These are phyloP conservation scores for Cotesia vestalis DNA, from an alignment of 1,140 invertebrate species.

Conservation along the genomic window DNA sequence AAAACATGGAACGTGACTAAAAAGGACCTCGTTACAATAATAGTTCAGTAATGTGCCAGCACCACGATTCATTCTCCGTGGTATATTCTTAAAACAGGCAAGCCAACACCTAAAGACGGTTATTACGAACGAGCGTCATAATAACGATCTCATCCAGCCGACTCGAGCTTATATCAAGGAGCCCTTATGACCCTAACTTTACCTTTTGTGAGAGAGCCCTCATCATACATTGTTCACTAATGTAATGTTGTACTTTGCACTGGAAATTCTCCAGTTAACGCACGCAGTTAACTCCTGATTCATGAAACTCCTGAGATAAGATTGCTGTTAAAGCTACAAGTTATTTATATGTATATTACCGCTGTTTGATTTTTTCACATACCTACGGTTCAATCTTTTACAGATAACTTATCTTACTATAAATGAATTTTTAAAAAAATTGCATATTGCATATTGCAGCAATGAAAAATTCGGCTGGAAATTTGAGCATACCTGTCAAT, in stretches of 20 bases:
- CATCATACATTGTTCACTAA: background rate
- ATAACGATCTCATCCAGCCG: conserved; percentile 17
- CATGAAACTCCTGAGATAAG: too few species aligned
- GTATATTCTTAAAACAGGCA: conserved; percentile 28
- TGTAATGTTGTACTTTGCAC: background rate
- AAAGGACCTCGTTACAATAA: conserved; percentile 30
- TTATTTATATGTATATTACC: background rate
- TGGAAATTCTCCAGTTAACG: conserved; percentile 1
- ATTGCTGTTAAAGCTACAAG: too few species aligned
- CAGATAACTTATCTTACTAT: too few species aligned
- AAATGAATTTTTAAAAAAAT: background rate
- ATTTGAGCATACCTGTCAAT: background rate
- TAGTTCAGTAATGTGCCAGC: conserved; percentile 16
- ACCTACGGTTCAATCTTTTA: too few species aligned
- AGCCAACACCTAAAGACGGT: conserved; percentile 31
- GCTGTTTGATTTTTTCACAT: background rate
- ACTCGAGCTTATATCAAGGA: background rate
- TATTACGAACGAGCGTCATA: conserved; percentile 26
- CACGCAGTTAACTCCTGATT: background rate
- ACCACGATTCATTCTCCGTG: background rate
- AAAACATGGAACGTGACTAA: conserved; percentile 2
- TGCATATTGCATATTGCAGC: too few species aligned
- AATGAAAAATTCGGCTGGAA: background rate
- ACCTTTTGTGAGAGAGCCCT: conserved; percentile 3
- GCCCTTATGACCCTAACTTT: conserved; percentile 14